A percentile compares a stretch with the other conserved stretches of the same genome.
Evolutionary conservation across 2,888 invertebrate genomes (phyloP).

Genomic region (Agrotis puta): DNA sequence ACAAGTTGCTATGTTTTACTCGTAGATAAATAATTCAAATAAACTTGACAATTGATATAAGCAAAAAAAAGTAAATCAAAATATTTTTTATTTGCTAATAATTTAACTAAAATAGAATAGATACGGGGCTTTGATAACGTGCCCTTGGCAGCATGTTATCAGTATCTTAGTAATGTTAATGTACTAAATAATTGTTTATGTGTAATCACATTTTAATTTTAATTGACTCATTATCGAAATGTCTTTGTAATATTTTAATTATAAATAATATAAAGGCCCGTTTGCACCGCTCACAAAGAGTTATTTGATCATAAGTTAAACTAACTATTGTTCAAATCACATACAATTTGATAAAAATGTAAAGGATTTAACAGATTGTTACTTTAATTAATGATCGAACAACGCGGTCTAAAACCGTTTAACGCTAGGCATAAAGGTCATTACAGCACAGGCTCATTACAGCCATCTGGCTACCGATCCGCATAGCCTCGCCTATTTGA

Average conservation of each 20-base stretch:
- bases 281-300: not conserved
- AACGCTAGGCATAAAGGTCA: too few species aligned
- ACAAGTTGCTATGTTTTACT: too few species aligned
- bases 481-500: too few species aligned
- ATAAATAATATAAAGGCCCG: not conserved
- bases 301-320: too few species aligned
- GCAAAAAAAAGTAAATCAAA: conserved; percentile 27
- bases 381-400: too few species aligned
- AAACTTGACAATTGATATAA: not conserved
- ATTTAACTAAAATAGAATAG: conserved; percentile 21
- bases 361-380: too few species aligned
- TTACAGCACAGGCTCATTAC: too few species aligned
- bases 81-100: conserved; percentile 26
- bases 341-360: too few species aligned
- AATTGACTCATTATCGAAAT: conserved; percentile 19
- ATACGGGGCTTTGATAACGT: conserved; percentile 28
- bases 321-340: too few species aligned
- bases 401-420: too few species aligned
- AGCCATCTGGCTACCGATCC: too few species aligned
- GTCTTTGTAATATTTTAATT: conserved; percentile 30
- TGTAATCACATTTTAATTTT: conserved; percentile 23
- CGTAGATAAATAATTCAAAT: not conserved
- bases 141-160: conserved; percentile 33
- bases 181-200: conserved; percentile 25
- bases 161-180: conserved; percentile 19